Base-by-base conservation (phyloP, 2,888 invertebrate genomes). In the Cheilosia vernalis region DNA sequence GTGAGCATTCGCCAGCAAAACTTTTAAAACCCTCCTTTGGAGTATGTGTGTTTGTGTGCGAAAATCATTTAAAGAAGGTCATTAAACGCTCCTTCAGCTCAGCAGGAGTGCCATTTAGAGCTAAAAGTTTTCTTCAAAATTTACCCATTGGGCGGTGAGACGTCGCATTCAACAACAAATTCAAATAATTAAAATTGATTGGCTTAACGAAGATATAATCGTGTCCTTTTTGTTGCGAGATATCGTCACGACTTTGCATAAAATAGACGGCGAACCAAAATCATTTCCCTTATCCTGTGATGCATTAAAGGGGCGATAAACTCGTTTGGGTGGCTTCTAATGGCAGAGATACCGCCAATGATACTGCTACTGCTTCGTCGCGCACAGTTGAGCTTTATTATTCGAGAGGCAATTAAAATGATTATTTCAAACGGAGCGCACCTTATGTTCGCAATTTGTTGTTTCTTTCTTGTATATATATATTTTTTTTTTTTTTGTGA, bases 181-280 rank as follows among this genome's bases (percentile, higher is more conserved):
- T 76, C 72, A 63, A 77, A 81, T 85, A 81, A 85, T 85, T 85
- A 81, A 85, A 81, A 81, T 81, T 85, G 85, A 85, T 85, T 85
- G 85, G 85, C 85, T 85, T 79, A 76, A 84, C 84, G 80, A 84
- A 80, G 80, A 84, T 84, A 84, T 80, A 76, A 80, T 84, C 80
- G 70, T 84, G 84, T 82, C 74, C 42, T 80, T 47, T 47, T 21
- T 61, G 69, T 74, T 67, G 67, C 51, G 56, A 73, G 73, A 69
- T 60, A 47, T 69, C 64, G 64, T 72, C 69, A 37, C n/a, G 42
- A 27, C 30, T 44, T 37, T 4, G 30, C 49, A 30, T 37, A 13
- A 10, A 13, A 3, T 13, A 37, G 37, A 37, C 10, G 37, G 13
- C 13, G 47, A 51, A 58, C 10, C 27, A 67, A 49, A 78, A 64